Evolutionary conservation across 2,888 invertebrate species (phyloP).

Genomic region (Eustalomyia histrio): DNA sequence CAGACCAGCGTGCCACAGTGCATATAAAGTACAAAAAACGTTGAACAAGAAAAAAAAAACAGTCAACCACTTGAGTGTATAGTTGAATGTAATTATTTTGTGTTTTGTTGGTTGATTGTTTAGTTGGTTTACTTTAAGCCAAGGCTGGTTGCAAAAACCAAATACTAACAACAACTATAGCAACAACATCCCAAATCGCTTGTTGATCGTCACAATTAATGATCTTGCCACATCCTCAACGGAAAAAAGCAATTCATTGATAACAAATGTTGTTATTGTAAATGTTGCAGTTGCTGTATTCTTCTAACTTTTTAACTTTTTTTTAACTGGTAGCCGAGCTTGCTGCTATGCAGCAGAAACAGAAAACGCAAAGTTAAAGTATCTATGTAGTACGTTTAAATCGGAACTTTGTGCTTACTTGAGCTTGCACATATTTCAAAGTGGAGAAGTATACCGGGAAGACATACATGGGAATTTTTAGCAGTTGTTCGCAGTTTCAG

Average conservation of each 20-base stretch:
- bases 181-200: constrained; percentile 64
- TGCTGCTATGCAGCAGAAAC: neutral
- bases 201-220: constrained; percentile 77
- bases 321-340: neutral
- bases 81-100: neutral
- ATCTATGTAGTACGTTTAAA: constrained; percentile 21
- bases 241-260: constrained; percentile 68
- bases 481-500: neutral
- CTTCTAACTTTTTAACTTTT: neutral
- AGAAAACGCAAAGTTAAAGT: constrained; percentile 24
- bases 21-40: neutral
- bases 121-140: constrained; percentile 59
- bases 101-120: constrained; percentile 41
- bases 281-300: neutral
- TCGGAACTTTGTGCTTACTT: constrained; percentile 32
- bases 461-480: neutral
- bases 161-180: constrained; percentile 35
- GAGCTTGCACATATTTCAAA: neutral
- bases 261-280: constrained; percentile 35
- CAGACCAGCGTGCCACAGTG: constrained; percentile 36
- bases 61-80: constrained; percentile 30
- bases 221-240: constrained; percentile 73
- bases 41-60: no score
- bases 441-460: neutral
- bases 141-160: constrained; percentile 46